These are phyloP conservation scores for Sebastes baramenuke DNA, from an alignment of 2,797 vertebrate species.

Conservation along the genomic window DNA sequence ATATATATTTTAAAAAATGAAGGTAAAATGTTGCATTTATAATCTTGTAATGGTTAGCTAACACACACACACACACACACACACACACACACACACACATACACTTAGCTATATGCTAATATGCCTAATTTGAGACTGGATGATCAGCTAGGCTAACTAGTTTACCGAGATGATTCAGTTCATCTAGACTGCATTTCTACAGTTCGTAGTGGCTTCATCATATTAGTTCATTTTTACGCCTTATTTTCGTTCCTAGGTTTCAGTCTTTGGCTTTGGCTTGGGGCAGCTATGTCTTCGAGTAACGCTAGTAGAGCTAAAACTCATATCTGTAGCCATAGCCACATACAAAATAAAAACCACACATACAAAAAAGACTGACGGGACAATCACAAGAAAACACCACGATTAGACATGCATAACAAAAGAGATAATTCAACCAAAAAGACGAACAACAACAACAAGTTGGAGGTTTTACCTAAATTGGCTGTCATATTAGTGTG, in stretches of 20 bases:
- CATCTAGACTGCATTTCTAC: not conserved
- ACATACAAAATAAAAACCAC: not conserved
- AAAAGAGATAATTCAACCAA: constrained; percentile 39
- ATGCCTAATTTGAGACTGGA: not conserved
- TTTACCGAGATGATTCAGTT: not conserved
- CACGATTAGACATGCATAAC: constrained; percentile 66
- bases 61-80: no score
- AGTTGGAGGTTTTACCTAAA: constrained; percentile 45
- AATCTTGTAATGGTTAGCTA: no score
- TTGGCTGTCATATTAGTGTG: constrained; percentile 63
- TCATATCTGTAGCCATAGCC: constrained; percentile 16
- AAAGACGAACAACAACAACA: constrained; percentile 57
- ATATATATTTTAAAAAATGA: no score
- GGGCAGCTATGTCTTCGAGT: not conserved
- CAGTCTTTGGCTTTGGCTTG: not conserved
- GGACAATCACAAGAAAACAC: constrained; percentile 65
- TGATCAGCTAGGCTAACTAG: not conserved
- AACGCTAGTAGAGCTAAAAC: not conserved
- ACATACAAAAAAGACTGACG: constrained; percentile 58
- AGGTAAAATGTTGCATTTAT: no score
- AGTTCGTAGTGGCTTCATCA: not conserved
- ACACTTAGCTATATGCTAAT: not conserved
- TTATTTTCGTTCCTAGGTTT: not conserved
- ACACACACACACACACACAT: no score
- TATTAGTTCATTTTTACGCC: not conserved